Evolutionary conservation across 1,140 invertebrate species (phyloP).

Genomic region (Sesamia nonagrioides): DNA sequence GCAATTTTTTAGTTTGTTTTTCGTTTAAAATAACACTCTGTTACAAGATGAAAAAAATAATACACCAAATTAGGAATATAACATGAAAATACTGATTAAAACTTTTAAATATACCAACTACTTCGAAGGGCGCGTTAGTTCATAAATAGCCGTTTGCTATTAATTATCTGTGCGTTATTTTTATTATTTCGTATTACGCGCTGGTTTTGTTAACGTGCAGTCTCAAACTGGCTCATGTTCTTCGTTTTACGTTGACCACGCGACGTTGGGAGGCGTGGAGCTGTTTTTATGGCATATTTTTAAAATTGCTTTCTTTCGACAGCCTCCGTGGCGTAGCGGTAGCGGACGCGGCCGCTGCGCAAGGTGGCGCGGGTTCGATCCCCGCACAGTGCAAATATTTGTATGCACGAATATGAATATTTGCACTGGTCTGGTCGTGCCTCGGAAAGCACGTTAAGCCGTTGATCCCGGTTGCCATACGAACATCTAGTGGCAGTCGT

Average conservation of each 20-base stretch:
- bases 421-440: no score
- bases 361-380: no score
- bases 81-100: background rate
- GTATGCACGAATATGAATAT: no score
- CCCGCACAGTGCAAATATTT: no score
- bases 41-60: background rate
- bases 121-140: background rate
- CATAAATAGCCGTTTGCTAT: background rate
- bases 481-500: no score
- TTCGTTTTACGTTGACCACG: slow-evolving; percentile 57
- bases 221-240: slow-evolving; percentile 67
- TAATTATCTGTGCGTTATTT: slow-evolving; percentile 33
- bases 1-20: no score
- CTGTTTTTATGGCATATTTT: background rate
- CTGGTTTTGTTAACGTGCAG: slow-evolving; percentile 63
- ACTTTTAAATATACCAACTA: background rate
- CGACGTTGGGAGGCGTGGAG: background rate
- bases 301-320: background rate
- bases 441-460: no score
- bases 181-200: slow-evolving; percentile 44
- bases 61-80: background rate
- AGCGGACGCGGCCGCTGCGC: no score
- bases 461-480: no score
- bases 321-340: no score
- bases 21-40: no score